phyloP scores from a whole-genome alignment of 2,888 invertebrate genomes.

The Nomada flava region DNA sequence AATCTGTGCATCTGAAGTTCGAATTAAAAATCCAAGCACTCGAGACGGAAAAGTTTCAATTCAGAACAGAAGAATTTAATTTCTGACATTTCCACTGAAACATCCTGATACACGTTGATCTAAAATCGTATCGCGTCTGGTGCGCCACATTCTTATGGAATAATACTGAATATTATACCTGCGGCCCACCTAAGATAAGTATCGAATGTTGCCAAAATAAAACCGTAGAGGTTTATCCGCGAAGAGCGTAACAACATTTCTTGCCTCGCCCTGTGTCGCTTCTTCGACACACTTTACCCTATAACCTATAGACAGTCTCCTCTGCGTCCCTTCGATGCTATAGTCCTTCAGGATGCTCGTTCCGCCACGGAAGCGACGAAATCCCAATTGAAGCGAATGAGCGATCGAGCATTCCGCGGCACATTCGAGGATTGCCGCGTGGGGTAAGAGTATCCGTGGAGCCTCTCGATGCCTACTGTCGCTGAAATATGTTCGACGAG shows the following conservation, averaged over 20 bases:
- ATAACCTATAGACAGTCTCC: constrained; percentile 11
- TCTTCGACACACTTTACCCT: constrained; percentile 27
- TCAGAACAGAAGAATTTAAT: neutral
- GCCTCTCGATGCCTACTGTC: constrained; percentile 69
- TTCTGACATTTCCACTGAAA: neutral
- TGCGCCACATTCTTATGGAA: too few relatives aligned
- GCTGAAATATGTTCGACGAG: constrained; percentile 80
- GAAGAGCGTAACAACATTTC: constrained; percentile 34
- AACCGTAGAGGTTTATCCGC: neutral
- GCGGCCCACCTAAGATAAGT: neutral
- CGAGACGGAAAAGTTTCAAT: neutral
- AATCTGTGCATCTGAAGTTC: neutral
- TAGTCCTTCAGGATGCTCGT: constrained; percentile 44
- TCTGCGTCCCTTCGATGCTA: constrained; percentile 11
- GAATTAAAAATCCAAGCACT: neutral
- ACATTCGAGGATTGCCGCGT: constrained; percentile 61
- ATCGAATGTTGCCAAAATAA: constrained; percentile 18
- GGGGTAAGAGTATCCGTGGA: constrained; percentile 56
- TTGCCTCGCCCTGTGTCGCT: constrained; percentile 23
- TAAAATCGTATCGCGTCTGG: too few relatives aligned
- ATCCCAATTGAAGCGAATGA: constrained; percentile 71
- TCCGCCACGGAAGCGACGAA: constrained; percentile 59
- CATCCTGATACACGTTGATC: too few relatives aligned
- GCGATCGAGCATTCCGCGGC: constrained; percentile 66
- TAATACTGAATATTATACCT: too few relatives aligned